Base-by-base conservation (phyloP, 2,113 vertebrate species). In the Eulemur rufifrons region DNA sequence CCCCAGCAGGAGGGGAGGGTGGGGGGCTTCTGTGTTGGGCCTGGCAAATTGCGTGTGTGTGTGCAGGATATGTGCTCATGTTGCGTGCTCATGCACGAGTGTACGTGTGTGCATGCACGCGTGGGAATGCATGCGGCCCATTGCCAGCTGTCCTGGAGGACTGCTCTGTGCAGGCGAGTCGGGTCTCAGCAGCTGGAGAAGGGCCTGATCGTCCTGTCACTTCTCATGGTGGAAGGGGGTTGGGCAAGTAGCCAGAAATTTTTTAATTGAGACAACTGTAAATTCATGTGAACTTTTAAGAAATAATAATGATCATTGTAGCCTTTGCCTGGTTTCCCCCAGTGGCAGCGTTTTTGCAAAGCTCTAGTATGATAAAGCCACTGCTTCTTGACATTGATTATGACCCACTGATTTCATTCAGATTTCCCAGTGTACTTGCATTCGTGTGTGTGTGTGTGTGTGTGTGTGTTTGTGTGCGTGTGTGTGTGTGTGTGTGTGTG, bases 391-490 rank as follows among this genome's bases (percentile, higher is more conserved):
- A 18, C 29, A 6, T n/a, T 11, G 61, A 45, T 34, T 34, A 15
- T 32, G 34, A 11, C 34, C 37, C 17, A 56, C 20, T 50, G 32
- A 21, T 20, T 52, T 86, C 50, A 54, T 34, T 69, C 12, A n/a
- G 8, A 32, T 85, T 66, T 73, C 37, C 23, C 8, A 11, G 45
- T 77, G 80, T 9, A 18, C 63, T 71, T 52, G n/a, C 20, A 18
- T 45, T 89, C 29, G 8, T 13, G n/a, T 29, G 42, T 13, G 39
- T 74, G 56, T 27, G 2, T 20, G 4, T 1, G 4, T n/a, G 13
- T 0, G 3, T 5, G 11, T 59, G 56, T 20, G 56, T 1, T n/a
- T n/a, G n/a, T n/a, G n/a, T n/a, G n/a, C n/a, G 20, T 13, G n/a
- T 29, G 42, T 13, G 39, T 74, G 56, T 27, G 2, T 20, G 3